Evolutionary conservation across 2,113 vertebrate species (phyloP).

Genomic region (Apodemus speciosus): DNA sequence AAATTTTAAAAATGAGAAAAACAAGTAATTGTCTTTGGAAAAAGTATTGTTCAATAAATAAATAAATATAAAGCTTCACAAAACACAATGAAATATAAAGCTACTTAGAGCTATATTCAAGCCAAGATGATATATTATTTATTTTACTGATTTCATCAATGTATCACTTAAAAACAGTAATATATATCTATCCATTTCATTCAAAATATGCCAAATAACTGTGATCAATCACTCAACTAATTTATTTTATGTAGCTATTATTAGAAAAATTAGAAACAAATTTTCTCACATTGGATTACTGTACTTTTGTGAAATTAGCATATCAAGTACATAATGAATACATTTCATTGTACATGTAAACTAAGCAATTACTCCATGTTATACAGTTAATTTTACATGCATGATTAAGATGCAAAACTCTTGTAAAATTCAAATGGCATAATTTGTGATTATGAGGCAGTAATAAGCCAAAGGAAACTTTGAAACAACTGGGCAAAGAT

Average conservation of each 20-base stretch:
- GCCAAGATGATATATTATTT: background rate
- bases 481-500: background rate
- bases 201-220: background rate
- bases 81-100: background rate
- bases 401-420: background rate
- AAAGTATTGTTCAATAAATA: background rate
- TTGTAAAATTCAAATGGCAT: background rate
- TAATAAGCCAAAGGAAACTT: background rate
- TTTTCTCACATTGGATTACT: background rate
- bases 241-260: background rate
- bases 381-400: background rate
- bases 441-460: background rate
- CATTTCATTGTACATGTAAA: background rate
- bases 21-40: background rate
- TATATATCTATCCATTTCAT: background rate
- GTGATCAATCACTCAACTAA: background rate
- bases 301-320: background rate
- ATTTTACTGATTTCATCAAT: background rate
- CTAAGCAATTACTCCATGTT: conserved; percentile 1
- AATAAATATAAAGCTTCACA: background rate
- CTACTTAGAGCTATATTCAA: background rate
- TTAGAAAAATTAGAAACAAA: background rate
- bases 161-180: background rate
- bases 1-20: background rate
- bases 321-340: background rate